Evolutionary conservation across 2,888 invertebrate genomes (phyloP).

Genomic region (Trichogramma dendrolimi): DNA sequence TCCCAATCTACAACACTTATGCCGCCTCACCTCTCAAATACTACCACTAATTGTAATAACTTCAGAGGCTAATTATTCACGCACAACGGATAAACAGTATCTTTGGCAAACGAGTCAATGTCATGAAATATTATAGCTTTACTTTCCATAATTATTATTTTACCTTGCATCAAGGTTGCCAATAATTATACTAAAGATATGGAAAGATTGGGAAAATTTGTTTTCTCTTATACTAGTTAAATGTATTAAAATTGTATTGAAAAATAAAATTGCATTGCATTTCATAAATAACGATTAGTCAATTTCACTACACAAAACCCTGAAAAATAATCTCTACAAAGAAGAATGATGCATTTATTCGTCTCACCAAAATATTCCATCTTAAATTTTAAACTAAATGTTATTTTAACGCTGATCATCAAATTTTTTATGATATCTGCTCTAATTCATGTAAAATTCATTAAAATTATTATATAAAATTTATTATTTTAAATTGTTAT

Average conservation of each 20-base stretch:
- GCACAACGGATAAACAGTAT: no score
- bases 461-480: background rate
- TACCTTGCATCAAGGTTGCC: no score
- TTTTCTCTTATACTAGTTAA: no score
- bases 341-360: background rate
- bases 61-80: background rate
- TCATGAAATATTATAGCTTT: no score
- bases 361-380: background rate
- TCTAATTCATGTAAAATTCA: slow-evolving; percentile 1
- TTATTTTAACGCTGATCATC: background rate
- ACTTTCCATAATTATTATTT: no score
- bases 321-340: background rate
- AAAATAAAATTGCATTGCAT: no score
- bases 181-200: no score
- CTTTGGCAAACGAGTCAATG: no score
- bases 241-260: no score
- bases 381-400: background rate
- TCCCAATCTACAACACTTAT: background rate
- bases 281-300: no score
- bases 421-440: background rate
- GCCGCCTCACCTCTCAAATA: slow-evolving; percentile 9
- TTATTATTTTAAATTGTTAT: background rate
- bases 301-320: no score
- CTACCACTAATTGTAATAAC: slow-evolving; percentile 6
- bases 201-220: no score